Evolutionary conservation across 2,888 invertebrate species (phyloP), one percentile per base, ranked within the genome.

Genomic region (Macaria liturata): DNA sequence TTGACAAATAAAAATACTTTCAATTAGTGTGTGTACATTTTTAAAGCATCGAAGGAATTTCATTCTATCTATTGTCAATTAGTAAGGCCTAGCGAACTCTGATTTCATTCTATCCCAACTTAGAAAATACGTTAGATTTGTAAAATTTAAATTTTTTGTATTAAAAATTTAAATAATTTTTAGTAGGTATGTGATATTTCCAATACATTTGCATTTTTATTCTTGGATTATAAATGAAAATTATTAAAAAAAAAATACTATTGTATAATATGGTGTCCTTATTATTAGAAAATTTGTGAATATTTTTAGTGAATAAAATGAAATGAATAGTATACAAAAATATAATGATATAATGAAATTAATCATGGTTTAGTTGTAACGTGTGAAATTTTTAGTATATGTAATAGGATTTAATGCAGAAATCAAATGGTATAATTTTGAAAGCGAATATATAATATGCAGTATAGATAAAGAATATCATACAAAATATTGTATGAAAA

Each of bases 101-200:
- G 9, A 8, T 54, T 48, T 43, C 51, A 51, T 54, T 59, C 48
- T 46, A 31, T 44, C 45, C 43, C 54, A 44, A 46, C 5, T 4
- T 37, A 37, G 7, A 6, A 37, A 6, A 43, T 40, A 43, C 3
- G 6, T 32, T 40, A 51, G 39, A 31, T 9, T 45, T 50, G 34
- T 37, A 37, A 37, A 37, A 57, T 8, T n/a, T 54, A 30, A 52
- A 47, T 49, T 47, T 55, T 59, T 2, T 51, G 51, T 54, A 54
- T 47, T 54, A 54, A 54, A 59, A 54, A 49, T 54, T 52, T 45
- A 48, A 44, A 45, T 50, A 7, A 46, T 61, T 54, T 62, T 43
- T 61, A 65, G 7, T 37, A 37, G 34, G 65, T 62, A 67, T 65
- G 67, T 67, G 67, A 67, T 67, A 67, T 65, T 63, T 54, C 63